Conservation (phyloP, 1,140 invertebrate species). For the Drosophila yakuba region DNA sequence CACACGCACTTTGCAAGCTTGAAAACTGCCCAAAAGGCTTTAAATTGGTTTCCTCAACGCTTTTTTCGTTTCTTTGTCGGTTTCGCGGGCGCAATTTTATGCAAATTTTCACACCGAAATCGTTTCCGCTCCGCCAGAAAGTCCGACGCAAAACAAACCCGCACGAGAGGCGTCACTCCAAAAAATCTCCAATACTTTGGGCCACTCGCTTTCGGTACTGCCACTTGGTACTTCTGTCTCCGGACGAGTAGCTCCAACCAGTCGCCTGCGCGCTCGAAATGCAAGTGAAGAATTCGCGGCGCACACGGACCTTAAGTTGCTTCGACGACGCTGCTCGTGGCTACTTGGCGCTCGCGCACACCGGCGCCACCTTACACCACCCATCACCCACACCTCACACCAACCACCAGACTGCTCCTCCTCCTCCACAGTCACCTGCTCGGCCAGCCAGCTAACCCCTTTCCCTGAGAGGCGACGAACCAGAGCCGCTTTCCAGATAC, state of each 20-base stretch:
- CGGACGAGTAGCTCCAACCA: slow-evolving; percentile 47
- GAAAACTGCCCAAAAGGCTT: slow-evolving; percentile 40
- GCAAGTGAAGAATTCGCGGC: slow-evolving; percentile 80
- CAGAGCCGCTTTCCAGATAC: background rate
- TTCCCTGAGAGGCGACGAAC: background rate
- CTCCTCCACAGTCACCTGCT: background rate
- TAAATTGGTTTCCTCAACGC: slow-evolving; percentile 23
- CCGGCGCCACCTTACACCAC: slow-evolving; percentile 23
- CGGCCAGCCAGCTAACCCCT: slow-evolving; percentile 12
- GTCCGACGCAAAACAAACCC: slow-evolving; percentile 39
- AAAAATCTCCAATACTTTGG: slow-evolving; percentile 39
- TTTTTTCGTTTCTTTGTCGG: slow-evolving; percentile 8
- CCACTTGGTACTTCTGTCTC: slow-evolving; percentile 6
- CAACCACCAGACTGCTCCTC: background rate
- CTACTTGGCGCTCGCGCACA: slow-evolving; percentile 62
- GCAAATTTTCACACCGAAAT: slow-evolving; percentile 53
- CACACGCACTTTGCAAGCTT: slow-evolving; percentile 54
- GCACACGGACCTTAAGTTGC: slow-evolving; percentile 79
- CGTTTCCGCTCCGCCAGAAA: slow-evolving; percentile 42
- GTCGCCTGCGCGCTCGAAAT: slow-evolving; percentile 75
- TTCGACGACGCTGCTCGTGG: slow-evolving; percentile 40
- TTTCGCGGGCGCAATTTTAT: slow-evolving; percentile 45
- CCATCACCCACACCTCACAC: background rate
- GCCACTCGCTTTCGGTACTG: slow-evolving; percentile 3
- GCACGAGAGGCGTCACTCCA: slow-evolving; percentile 43